Conservation (phyloP, 2,888 invertebrate species). For the Troides oblongomaculatus region DNA sequence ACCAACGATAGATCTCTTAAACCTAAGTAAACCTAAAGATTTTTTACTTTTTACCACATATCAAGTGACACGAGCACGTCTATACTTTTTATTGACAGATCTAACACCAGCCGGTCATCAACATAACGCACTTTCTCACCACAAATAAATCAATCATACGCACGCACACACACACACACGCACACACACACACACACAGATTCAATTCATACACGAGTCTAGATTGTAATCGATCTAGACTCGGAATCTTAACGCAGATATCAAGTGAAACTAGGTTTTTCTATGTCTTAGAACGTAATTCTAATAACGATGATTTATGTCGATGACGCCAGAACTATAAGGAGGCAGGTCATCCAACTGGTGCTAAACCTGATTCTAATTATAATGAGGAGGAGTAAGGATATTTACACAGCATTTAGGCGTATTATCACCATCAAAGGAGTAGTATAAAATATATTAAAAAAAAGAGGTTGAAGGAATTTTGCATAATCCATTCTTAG, state of each 20-base stretch:
- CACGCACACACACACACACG: constrained; percentile 25
- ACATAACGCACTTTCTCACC: constrained; percentile 7
- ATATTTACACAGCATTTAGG: no score
- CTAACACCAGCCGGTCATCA: constrained; percentile 13
- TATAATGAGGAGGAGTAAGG: no score
- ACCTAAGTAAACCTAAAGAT: no score
- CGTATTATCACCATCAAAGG: no score
- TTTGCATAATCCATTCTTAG: no score
- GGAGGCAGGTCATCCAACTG: no score
- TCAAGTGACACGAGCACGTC: background rate
- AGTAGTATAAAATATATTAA: no score
- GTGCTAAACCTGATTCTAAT: no score
- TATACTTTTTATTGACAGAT: constrained; percentile 15
- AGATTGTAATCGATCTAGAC: constrained; percentile 36
- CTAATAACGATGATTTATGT: no score
- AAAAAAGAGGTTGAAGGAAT: no score
- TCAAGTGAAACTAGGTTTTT: constrained; percentile 23
- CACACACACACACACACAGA: constrained; percentile 23
- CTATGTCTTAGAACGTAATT: background rate
- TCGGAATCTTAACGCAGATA: constrained; percentile 34
- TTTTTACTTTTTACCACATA: background rate
- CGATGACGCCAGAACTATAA: no score
- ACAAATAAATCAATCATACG: constrained; percentile 10
- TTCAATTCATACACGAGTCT: constrained; percentile 36
- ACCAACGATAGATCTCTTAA: no score